These are phyloP conservation scores for Caenorhabditis sp. DNA, from an alignment of 2,888 invertebrate genomes.

Conservation along the genomic window DNA sequence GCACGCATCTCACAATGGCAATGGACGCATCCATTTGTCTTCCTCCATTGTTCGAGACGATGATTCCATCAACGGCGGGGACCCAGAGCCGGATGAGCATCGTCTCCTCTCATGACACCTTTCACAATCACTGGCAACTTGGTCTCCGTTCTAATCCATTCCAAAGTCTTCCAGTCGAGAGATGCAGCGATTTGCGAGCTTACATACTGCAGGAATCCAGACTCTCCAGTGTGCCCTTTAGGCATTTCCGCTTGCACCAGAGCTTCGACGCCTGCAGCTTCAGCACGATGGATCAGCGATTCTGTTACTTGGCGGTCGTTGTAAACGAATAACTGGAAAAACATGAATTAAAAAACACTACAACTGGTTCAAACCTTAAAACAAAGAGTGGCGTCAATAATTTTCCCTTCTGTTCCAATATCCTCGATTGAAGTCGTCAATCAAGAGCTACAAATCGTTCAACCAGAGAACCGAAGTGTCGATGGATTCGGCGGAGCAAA, in stretches of 20 bases:
- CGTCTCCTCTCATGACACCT: conserved; percentile 86
- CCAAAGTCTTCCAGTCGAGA: conserved; percentile 91
- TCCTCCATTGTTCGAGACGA: conserved; percentile 96
- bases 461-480: conserved; percentile 86
- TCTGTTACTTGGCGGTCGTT: conserved; percentile 84
- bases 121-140: conserved; percentile 79
- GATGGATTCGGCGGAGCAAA: conserved; percentile 88
- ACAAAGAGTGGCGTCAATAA: conserved; percentile 74
- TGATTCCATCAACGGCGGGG: conserved; percentile 89
- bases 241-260: conserved; percentile 84
- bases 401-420: conserved; percentile 87
- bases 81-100: conserved; percentile 89
- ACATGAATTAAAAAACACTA: background rate
- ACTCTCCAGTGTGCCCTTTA: conserved; percentile 86
- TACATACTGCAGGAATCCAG: conserved; percentile 90
- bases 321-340: conserved; percentile 93
- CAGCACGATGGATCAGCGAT: conserved; percentile 89
- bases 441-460: conserved; percentile 89
- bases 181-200: conserved; percentile 89
- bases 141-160: conserved; percentile 86
- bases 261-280: conserved; percentile 86
- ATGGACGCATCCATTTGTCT: conserved; percentile 91
- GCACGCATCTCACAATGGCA: conserved; percentile 87
- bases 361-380: conserved; percentile 70
- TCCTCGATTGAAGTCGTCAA: conserved; percentile 93